Evolutionary conservation across 2,113 vertebrate species (phyloP), one percentile per base, ranked within the genome.

Genomic region (Elephantulus edwardii): DNA sequence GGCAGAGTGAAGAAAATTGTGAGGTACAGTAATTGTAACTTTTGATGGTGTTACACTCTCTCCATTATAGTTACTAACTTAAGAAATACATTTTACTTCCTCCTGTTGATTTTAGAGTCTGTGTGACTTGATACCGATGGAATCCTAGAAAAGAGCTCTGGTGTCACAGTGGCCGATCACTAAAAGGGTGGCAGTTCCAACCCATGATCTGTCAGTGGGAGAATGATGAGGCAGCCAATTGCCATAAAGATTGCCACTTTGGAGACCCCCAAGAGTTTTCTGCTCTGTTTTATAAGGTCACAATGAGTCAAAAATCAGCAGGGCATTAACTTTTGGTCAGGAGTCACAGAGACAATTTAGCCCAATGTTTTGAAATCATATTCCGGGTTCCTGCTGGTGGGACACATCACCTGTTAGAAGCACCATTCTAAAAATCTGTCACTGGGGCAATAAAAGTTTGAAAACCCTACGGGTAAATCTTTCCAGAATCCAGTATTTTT

Each of bases 351-450:
- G 75, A 72, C 38, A 74, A 2, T 64, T 87, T 89, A 89, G 2
- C n/a, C 44, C 60, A 28, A 3, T 44, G 20, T 86, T 90, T 83
- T 88, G 58, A 74, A 94, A 90, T 90, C 54, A 42, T 20, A 71
- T 92, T 95, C 72, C 92, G 44, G 72, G 89, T 93, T 87, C 38
- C 62, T 78, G 33, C 33, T 64, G 44, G 54, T 92, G 33, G 91
- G 56, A 92, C 89, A 94, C 94, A 93, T 93, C 82, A 92, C 68
- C 89, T 91, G 84, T 86, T 93, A 86, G 0, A 92, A 70, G 40
- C 50, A 91, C 56, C 40, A 78, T 66, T 89, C 81, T 94, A 87
- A 92, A 92, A 95, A 78, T 95, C 84, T 95, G 77, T 94, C 91
- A 84, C 66, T 0, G 1, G 93, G 77, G 76, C 74, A 89, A 86